Percentiles rank a stretch among this genome's conserved stretches.
These are phyloP conservation scores for Incurvaria masculella DNA, from an alignment of 2,888 invertebrate genomes.

Conservation along the genomic window DNA sequence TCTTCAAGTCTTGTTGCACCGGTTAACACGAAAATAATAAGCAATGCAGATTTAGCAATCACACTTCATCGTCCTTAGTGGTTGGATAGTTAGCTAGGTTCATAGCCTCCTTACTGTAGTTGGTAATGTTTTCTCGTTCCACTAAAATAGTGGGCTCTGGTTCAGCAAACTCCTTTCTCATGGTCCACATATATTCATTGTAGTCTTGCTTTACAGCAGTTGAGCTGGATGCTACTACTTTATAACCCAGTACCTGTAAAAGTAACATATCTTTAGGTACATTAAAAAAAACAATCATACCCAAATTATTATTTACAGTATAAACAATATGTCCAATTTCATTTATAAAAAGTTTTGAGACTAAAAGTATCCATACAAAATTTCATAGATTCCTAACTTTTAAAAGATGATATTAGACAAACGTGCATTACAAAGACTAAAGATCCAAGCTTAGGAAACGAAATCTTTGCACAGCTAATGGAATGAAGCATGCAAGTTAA, in stretches of 20 bases:
- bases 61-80: constrained; percentile 47
- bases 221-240: constrained; percentile 83
- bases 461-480: no score
- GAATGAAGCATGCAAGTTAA: no score
- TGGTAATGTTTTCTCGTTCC: constrained; percentile 60
- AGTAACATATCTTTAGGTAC: background rate
- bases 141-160: constrained; percentile 70
- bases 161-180: constrained; percentile 83
- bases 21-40: constrained; percentile 11
- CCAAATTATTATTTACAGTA: background rate
- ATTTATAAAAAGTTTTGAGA: background rate
- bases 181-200: constrained; percentile 92
- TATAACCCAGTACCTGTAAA: constrained; percentile 75
- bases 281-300: background rate
- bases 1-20: background rate
- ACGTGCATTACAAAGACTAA: no score
- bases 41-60: constrained; percentile 20
- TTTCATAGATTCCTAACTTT: no score
- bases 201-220: constrained; percentile 84
- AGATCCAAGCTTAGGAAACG: no score
- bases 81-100: constrained; percentile 39
- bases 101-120: constrained; percentile 59
- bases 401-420: no score
- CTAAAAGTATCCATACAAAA: constrained; percentile 16
- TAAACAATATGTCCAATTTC: background rate